These are phyloP conservation scores for Sula dactylatra DNA, from an alignment of 2,113 vertebrate genomes.

Conservation along the genomic window DNA sequence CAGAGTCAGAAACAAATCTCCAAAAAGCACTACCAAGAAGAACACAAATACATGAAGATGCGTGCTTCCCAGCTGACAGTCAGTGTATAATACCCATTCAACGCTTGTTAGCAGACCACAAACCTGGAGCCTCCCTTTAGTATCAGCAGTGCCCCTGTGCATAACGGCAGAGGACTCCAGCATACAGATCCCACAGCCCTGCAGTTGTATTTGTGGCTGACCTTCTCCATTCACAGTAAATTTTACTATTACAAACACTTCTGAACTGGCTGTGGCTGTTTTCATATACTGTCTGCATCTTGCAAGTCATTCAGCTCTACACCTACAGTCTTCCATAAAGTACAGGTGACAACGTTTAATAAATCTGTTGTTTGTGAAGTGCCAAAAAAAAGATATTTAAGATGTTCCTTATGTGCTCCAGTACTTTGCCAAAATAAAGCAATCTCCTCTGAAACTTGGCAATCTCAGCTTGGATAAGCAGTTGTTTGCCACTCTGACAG, in stretches of 20 bases:
- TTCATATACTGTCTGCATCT: neutral
- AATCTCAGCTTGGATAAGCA: constrained; percentile 26
- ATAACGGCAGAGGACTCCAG: neutral
- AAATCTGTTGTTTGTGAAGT: neutral
- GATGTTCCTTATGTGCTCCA: constrained; percentile 8
- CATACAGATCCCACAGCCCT: neutral
- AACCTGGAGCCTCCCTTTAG: neutral
- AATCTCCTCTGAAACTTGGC: neutral
- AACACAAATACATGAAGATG: neutral
- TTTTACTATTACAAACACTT: neutral
- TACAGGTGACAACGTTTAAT: neutral
- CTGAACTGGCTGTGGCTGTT: neutral
- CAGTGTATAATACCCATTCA: neutral
- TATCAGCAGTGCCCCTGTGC: neutral
- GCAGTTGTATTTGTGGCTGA: neutral
- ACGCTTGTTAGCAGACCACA: neutral
- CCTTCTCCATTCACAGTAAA: neutral
- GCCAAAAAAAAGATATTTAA: neutral
- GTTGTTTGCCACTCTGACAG: constrained; percentile 20
- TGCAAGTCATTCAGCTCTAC: neutral
- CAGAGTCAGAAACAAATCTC: neutral
- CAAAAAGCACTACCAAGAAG: neutral
- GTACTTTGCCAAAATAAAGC: constrained; percentile 4
- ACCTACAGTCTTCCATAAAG: neutral
- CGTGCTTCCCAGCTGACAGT: neutral